Base-by-base conservation (phyloP, 2,113 vertebrate species). In the Rhombomys opimus region DNA sequence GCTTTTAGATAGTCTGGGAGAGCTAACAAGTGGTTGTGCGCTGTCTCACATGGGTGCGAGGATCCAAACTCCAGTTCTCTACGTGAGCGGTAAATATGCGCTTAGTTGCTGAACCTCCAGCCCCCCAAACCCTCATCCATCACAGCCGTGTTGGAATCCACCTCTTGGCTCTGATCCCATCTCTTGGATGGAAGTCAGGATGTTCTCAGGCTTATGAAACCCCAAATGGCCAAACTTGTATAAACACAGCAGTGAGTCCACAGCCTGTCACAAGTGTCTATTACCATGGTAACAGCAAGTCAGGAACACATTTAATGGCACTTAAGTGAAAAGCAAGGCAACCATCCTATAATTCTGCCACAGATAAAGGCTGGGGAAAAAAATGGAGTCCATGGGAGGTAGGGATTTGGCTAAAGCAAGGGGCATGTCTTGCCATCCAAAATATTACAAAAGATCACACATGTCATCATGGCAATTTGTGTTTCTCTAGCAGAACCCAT, bases 221-320 rank as follows among this genome's bases (percentile, higher is more conserved):
- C 77, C 78, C 91, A 95, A 96, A 92, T 91, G 87, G 87, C 75
- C 84, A 82, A 61, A 65, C 52, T 84, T 67, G 84, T 54, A 92
- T 87, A 91, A 96, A 96, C 90, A 93, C 2, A 93, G 68, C 93
- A 91, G 91, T 20, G 63, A 93, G 63, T 93, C 87, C 95, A 87
- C 84, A 89, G 59, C 67, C 41, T 65, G 52, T 80, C 82, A 95
- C 76, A 95, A 97, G 84, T 23, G 35, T 89, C 91, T 91, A 87
- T 91, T 80, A 89, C 68, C 68, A 76, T 50, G 82, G 92, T 46
- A 90, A 91, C 93, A 77, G 80, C 73, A 76, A 95, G n/a, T 87
- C 46, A 22, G 68, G 25, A 94, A 86, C 54, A 94, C 61, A 80
- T 85, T 85, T 88, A 41, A 61, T 61, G 90, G 93, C 61, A 90